A percentile compares a stretch with the other conserved stretches of the same genome.
These are phyloP conservation scores for Botrylloides violaceus DNA, from an alignment of 23 tunicate species.

Conservation along the genomic window DNA sequence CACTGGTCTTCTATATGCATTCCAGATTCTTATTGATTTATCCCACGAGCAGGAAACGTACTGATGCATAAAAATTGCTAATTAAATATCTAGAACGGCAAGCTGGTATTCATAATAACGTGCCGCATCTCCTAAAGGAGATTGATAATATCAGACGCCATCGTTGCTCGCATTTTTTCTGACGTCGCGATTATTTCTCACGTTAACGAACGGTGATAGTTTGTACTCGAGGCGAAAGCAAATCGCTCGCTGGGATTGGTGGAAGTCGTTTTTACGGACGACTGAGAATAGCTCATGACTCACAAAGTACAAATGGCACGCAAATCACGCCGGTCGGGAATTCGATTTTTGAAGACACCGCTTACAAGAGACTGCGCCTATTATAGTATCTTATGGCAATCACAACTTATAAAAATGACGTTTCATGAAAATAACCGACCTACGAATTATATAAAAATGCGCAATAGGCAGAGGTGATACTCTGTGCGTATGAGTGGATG, in stretches of 20 bases:
- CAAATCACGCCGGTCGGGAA: neutral
- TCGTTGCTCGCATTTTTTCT: no score
- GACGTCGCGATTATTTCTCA: neutral
- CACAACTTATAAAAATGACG: no score
- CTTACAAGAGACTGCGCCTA: no score
- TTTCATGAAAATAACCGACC: no score
- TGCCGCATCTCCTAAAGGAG: no score
- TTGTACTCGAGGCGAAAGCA: neutral
- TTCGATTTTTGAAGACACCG: neutral
- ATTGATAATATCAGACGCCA: no score
- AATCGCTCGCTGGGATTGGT: neutral
- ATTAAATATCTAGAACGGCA: no score
- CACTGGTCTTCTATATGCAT: slow-evolving; percentile 66
- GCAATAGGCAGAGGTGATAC: no score
- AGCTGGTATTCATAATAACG: no score
- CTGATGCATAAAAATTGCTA: slow-evolving; percentile 24
- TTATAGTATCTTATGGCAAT: no score
- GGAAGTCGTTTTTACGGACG: neutral
- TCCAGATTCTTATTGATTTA: slow-evolving; percentile 83
- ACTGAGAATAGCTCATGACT: neutral
- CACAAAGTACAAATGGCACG: neutral
- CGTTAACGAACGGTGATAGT: neutral
- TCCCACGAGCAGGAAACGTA: slow-evolving; percentile 93
- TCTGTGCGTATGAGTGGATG: no score
- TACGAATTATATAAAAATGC: no score